These are phyloP conservation scores for Euproctis similis DNA, from an alignment of 2,888 invertebrate genomes.

Conservation along the genomic window DNA sequence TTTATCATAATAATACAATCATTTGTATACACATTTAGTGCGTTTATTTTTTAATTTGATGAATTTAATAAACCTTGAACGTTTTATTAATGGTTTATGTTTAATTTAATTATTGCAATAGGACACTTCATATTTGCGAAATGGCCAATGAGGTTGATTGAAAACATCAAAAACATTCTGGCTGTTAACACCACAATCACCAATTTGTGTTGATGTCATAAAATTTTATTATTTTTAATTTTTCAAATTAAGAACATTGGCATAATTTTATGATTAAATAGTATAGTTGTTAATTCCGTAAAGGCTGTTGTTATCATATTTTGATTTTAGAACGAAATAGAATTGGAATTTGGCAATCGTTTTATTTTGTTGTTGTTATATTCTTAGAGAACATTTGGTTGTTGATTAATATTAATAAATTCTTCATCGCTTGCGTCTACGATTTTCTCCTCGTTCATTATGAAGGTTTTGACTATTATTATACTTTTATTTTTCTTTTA, in stretches of 20 bases:
- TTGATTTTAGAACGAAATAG: neutral
- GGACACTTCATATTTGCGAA: constrained; percentile 12
- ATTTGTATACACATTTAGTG: neutral
- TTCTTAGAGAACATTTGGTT: too few relatives aligned
- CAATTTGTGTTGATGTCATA: constrained; percentile 7
- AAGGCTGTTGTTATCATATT: too few relatives aligned
- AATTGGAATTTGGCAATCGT: neutral
- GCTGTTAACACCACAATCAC: constrained; percentile 9
- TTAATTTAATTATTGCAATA: constrained; percentile 13
- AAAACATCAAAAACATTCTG: constrained; percentile 7
- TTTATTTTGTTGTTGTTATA: neutral
- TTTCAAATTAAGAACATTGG: constrained; percentile 10
- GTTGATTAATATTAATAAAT: too few relatives aligned
- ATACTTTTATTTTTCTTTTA: too few relatives aligned
- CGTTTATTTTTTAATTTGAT: neutral
- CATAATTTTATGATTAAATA: constrained; percentile 3
- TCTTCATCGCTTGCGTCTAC: too few relatives aligned
- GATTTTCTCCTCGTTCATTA: too few relatives aligned
- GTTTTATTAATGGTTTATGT: constrained; percentile 5
- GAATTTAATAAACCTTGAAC: constrained; percentile 13
- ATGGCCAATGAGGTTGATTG: constrained; percentile 12
- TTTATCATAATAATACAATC: neutral
- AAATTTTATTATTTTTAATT: constrained; percentile 10
- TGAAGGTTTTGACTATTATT: too few relatives aligned
- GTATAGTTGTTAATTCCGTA: neutral